phyloP scores from a whole-genome alignment of 2,113 vertebrate species.

The Anoplopoma fimbria region DNA sequence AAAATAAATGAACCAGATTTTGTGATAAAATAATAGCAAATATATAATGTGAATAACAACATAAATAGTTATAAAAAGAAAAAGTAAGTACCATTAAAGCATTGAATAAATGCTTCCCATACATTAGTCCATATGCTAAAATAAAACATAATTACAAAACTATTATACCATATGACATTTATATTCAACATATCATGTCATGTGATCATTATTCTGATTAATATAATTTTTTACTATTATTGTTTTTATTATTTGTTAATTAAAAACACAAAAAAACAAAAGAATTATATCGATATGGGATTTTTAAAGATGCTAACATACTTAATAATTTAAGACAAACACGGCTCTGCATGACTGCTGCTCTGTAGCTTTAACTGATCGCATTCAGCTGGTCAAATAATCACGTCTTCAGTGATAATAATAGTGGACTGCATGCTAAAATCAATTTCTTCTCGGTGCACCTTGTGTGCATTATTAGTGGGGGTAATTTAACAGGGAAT shows the following conservation, averaged over 20 bases:
- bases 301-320: neutral
- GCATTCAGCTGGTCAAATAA: neutral
- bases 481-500: slow-evolving; percentile 7
- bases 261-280: neutral
- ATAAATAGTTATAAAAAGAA: neutral
- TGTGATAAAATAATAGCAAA: neutral
- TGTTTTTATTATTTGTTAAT: neutral
- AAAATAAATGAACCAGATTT: neutral
- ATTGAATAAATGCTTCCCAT: neutral
- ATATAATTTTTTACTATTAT: neutral
- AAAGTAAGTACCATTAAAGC: neutral
- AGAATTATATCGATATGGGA: neutral
- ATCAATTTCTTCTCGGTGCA: slow-evolving; percentile 12
- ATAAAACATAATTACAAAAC: neutral
- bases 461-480: slow-evolving; percentile 3
- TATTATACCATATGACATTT: neutral
- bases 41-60: neutral
- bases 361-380: neutral
- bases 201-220: neutral
- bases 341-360: neutral
- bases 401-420: neutral
- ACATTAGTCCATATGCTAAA: neutral
- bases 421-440: neutral
- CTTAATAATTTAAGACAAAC: neutral
- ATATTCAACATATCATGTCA: rapidly evolving